A percentile compares a stretch with the other conserved stretches of the same genome.
Evolutionary conservation across 2,888 invertebrate genomes (phyloP).

Genomic region (Caenorhabditis sinica): DNA sequence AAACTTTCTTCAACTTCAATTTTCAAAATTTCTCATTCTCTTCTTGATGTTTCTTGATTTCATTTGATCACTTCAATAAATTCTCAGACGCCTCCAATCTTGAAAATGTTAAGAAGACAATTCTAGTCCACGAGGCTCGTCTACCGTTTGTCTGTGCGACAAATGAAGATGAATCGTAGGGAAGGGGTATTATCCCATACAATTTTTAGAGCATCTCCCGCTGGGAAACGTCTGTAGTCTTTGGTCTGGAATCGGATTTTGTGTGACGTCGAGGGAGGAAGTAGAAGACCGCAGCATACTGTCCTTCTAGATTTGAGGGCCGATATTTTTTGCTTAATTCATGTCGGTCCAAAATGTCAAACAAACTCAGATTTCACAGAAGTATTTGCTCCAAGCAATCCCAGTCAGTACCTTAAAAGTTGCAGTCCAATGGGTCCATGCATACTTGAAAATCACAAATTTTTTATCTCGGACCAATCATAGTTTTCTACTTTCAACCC

Average conservation of each 20-base stretch:
- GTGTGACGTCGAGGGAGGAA: background rate
- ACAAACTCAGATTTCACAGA: no score
- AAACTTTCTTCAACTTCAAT: no score
- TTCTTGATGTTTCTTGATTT: background rate
- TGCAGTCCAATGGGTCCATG: no score
- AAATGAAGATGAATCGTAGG: conserved; percentile 22
- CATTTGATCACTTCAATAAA: background rate
- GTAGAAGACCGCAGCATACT: no score
- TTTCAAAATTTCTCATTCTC: background rate
- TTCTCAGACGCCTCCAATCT: conserved; percentile 3
- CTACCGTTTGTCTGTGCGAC: conserved; percentile 3
- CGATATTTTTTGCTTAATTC: no score
- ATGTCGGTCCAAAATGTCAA: no score
- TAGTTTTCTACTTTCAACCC: no score
- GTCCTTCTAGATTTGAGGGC: no score
- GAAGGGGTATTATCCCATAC: conserved; percentile 21
- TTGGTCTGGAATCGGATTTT: background rate
- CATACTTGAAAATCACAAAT: no score
- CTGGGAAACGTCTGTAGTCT: background rate
- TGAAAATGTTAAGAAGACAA: background rate
- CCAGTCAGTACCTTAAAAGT: no score
- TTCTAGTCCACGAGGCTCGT: conserved; percentile 1
- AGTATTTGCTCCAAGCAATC: no score
- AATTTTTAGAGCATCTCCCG: conserved; percentile 12
- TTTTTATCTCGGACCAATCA: no score